Percentiles rank a stretch among this genome's conserved stretches.
Conservation (phyloP, 2,797 vertebrate species). For the Taeniopygia guttata region DNA sequence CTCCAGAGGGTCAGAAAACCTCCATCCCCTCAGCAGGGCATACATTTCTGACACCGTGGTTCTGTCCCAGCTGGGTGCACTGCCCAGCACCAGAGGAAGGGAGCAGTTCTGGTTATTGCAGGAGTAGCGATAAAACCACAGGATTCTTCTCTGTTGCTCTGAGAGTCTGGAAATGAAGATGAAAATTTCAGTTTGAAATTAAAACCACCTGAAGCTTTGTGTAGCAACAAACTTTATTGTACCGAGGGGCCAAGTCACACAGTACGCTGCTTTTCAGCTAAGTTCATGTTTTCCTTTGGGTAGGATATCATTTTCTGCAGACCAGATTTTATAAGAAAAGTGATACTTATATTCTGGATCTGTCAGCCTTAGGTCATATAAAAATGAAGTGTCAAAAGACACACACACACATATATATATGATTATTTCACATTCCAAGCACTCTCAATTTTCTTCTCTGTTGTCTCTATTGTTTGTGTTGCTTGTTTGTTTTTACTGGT, state of each 20-base stretch:
- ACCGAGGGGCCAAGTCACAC: background rate
- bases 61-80: constrained; percentile 78
- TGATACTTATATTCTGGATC: constrained; percentile 34
- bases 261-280: background rate
- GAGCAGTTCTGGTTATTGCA: constrained; percentile 74
- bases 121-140: constrained; percentile 82
- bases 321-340: constrained; percentile 46
- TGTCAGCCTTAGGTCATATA: constrained; percentile 53
- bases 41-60: constrained; percentile 80
- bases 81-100: constrained; percentile 84
- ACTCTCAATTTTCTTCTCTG: background rate
- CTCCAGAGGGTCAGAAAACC: constrained; percentile 77
- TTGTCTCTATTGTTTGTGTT: background rate
- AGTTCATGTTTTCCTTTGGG: constrained; percentile 27
- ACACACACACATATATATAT: background rate
- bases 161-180: constrained; percentile 77
- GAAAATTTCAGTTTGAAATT: constrained; percentile 54
- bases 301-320: constrained; percentile 36
- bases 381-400: constrained; percentile 52
- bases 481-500: background rate
- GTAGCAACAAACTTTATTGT: constrained; percentile 30
- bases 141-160: constrained; percentile 80
- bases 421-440: constrained; percentile 22
- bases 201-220: constrained; percentile 57
- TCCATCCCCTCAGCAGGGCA: constrained; percentile 78